Percentiles rank a stretch among this genome's conserved stretches.
phyloP scores from a whole-genome alignment of 2,113 vertebrate genomes.

The Bos indicus region DNA sequence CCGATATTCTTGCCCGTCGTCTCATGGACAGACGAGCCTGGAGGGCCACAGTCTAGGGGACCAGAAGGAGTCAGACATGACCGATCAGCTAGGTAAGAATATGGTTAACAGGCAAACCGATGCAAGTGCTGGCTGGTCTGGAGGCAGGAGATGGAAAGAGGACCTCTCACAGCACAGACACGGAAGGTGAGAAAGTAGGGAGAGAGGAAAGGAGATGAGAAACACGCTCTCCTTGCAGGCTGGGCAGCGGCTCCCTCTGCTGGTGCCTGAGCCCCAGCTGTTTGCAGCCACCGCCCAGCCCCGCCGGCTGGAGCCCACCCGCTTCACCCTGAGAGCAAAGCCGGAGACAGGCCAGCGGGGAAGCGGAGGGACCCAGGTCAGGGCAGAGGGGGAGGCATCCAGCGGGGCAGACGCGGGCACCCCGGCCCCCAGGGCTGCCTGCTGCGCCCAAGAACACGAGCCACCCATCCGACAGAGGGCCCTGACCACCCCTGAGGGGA shows the following conservation, averaged over 20 bases:
- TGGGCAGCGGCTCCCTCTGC: not conserved
- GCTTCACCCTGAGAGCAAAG: not conserved
- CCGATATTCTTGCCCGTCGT: not conserved
- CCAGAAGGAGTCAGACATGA: not conserved
- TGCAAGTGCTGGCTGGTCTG: not conserved
- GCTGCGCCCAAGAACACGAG: not conserved
- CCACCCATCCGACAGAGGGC: not conserved
- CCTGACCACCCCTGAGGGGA: not conserved
- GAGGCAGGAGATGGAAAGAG: not conserved
- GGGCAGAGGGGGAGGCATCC: not conserved
- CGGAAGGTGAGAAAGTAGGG: not conserved
- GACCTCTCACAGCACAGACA: not conserved
- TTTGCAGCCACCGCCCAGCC: not conserved
- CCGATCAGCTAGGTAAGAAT: not conserved
- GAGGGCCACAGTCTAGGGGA: not conserved
- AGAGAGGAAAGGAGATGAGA: not conserved
- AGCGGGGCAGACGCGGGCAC: rapidly evolving
- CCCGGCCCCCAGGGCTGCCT: not conserved
- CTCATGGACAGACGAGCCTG: not conserved
- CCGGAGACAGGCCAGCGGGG: not conserved
- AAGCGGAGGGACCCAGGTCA: not conserved
- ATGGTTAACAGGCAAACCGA: not conserved
- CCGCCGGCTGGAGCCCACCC: not conserved
- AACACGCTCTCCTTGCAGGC: rapidly evolving
- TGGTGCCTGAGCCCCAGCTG: not conserved